Base-by-base conservation (phyloP, 1,140 invertebrate genomes). In the Lasaia peninsularis region DNA sequence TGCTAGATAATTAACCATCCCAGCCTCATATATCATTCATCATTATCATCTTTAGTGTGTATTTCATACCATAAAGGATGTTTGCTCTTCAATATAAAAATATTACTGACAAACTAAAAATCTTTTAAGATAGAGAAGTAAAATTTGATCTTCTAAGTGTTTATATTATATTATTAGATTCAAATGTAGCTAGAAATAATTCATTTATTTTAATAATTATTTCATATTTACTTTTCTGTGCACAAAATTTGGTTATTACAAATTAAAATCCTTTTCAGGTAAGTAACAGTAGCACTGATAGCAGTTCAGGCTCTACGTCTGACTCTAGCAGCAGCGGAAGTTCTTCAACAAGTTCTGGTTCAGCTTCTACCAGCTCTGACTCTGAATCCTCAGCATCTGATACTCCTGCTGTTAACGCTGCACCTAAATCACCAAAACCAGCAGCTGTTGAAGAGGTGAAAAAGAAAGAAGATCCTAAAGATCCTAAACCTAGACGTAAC, bases 311-410 rank as follows among this genome's bases (percentile, higher is more conserved):
- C 10, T 91, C 91, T n/a, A 91, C 91, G 44, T 94, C 93, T 24
- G 93, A 91, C 57, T 93, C 93, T 1, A 94, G 92, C 21, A 93
- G 91, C 64, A 94, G 93, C 51, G 92, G 90, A n/a, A 93, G 92
- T 58, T 92, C 92, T 48, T 92, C 92, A 0, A 93, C 92, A 66
- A 93, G 92, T 14, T 94, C 94, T 0, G 93, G 93, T 51, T 92
- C 93, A 0, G 93, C 92, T 44, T 93, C 93, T n/a, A 93, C 92
- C 10, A 94, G 93, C 63, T 93, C 92, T 0, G 91, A 91, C 68
- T 89, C 88, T 9, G 91, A 92, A 49, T 89, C 88, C 3, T 90
- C 90, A 2, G 78, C 80, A 2, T 91, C 91, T 31, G 69, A 86
- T 56, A 66, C 75, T 57, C 73, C 80, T 14, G 60, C 67, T 16